Conservation (phyloP, 2,888 invertebrate species). For the Eilema caniola region DNA sequence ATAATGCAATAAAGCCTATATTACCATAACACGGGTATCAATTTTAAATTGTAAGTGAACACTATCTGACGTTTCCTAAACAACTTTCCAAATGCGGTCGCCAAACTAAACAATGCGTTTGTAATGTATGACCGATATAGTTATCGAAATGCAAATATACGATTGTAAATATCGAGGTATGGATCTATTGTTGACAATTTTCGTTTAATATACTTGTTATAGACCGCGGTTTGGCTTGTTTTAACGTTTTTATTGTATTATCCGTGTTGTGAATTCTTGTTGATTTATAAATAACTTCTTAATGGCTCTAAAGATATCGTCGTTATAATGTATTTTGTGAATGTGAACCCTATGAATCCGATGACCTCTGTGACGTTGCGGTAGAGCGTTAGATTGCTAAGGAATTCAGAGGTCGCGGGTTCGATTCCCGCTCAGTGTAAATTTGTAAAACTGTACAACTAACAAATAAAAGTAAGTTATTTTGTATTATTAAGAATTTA, state of each 20-base stretch:
- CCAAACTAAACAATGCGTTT: slow-evolving; percentile 26
- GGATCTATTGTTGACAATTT: slow-evolving; percentile 46
- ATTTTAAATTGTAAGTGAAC: slow-evolving; percentile 20
- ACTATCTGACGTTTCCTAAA: slow-evolving; percentile 47
- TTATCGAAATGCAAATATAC: slow-evolving; percentile 35
- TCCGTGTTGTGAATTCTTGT: background rate
- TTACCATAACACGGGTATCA: slow-evolving; percentile 23
- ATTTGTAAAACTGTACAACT: background rate
- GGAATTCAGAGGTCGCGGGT: background rate
- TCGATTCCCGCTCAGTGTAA: background rate
- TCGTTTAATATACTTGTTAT: slow-evolving; percentile 31
- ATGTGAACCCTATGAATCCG: background rate
- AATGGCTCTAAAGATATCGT: background rate
- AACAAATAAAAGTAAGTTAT: too few relatives aligned
- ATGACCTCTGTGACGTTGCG: background rate
- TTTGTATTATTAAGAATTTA: too few relatives aligned
- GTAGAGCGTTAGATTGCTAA: background rate
- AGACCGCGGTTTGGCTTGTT: slow-evolving; percentile 6
- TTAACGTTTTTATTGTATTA: slow-evolving; percentile 1
- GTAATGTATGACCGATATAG: slow-evolving; percentile 21
- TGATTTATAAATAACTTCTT: background rate
- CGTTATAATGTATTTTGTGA: background rate
- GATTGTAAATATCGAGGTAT: slow-evolving; percentile 37
- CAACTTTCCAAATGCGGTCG: slow-evolving; percentile 47
- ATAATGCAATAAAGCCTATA: slow-evolving; percentile 10